Percentiles rank a stretch among this genome's conserved stretches.
Conservation (phyloP, 2,113 vertebrate genomes). For the Orientallactaga bullata region DNA sequence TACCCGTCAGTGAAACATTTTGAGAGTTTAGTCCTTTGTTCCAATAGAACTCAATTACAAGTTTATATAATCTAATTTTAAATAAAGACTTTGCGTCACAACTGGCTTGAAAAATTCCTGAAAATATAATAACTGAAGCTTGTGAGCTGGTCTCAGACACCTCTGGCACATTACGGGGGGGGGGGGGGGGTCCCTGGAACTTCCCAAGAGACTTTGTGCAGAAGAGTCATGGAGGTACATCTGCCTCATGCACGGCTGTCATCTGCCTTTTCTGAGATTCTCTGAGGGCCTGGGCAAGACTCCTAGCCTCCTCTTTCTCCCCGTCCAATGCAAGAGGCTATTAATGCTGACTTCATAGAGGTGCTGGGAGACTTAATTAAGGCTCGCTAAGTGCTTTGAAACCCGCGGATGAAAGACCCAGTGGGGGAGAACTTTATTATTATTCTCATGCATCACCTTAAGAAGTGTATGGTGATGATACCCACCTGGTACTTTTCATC, state of each 20-base stretch:
- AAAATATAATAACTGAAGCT: not conserved
- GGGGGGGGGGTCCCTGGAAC: accelerated
- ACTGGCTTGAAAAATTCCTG: not conserved
- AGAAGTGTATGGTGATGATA: slow-evolving; percentile 75
- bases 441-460: slow-evolving; percentile 76
- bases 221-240: not conserved
- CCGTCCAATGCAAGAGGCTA: slow-evolving; percentile 69
- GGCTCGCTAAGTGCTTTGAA: slow-evolving; percentile 81
- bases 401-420: slow-evolving; percentile 80
- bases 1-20: not conserved
- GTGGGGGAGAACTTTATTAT: slow-evolving; percentile 79
- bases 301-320: slow-evolving; percentile 27
- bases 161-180: not conserved
- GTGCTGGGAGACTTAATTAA: slow-evolving; percentile 81
- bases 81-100: slow-evolving; percentile 40
- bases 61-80: slow-evolving; percentile 23
- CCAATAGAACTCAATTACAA: not conserved
- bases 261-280: slow-evolving; percentile 1
- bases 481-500: slow-evolving; percentile 80
- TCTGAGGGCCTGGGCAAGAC: slow-evolving; percentile 60
- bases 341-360: slow-evolving; percentile 79
- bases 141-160: accelerated
- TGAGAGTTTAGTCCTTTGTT: not conserved
- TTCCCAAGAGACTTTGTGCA: not conserved
- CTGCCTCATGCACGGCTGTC: not conserved